These are phyloP conservation scores for Boloria euphrosyne DNA, from an alignment of 2,888 invertebrate genomes.

Conservation along the genomic window DNA sequence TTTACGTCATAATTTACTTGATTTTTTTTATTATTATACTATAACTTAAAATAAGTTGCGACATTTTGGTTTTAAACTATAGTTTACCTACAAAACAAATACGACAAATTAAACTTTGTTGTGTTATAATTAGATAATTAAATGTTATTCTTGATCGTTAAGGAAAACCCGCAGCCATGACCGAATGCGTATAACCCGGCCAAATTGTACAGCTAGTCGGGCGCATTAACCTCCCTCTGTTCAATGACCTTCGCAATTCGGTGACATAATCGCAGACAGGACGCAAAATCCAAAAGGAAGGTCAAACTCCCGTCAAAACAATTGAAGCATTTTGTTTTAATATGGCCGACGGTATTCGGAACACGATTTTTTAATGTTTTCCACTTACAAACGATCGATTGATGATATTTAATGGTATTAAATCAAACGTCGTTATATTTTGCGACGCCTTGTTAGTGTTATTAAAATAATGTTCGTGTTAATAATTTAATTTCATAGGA, in stretches of 20 bases:
- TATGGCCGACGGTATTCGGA: constrained; percentile 72
- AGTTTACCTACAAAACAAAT: no score
- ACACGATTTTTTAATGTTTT: constrained; percentile 48
- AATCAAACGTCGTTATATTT: not conserved
- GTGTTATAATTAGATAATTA: not conserved
- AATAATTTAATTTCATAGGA: constrained; percentile 24
- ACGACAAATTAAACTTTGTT: no score
- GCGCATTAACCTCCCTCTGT: constrained; percentile 46
- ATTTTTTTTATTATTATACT: no score
- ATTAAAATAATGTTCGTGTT: constrained; percentile 9
- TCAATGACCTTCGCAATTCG: constrained; percentile 55
- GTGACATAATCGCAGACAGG: constrained; percentile 64
- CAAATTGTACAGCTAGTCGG: constrained; percentile 48
- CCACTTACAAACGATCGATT: not conserved
- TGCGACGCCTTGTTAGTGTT: constrained; percentile 12
- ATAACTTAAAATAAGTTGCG: no score
- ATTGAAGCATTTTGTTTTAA: constrained; percentile 70
- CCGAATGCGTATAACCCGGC: constrained; percentile 56
- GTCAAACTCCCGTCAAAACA: constrained; percentile 81
- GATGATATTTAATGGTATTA: not conserved
- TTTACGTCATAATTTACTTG: no score
- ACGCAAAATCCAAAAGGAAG: constrained; percentile 71
- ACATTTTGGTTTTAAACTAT: no score
- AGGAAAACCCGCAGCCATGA: constrained; percentile 40
- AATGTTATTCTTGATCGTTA: constrained; percentile 29